Evolutionary conservation across 2,888 invertebrate species (phyloP).

Genomic region (Cactoblastis cactorum): DNA sequence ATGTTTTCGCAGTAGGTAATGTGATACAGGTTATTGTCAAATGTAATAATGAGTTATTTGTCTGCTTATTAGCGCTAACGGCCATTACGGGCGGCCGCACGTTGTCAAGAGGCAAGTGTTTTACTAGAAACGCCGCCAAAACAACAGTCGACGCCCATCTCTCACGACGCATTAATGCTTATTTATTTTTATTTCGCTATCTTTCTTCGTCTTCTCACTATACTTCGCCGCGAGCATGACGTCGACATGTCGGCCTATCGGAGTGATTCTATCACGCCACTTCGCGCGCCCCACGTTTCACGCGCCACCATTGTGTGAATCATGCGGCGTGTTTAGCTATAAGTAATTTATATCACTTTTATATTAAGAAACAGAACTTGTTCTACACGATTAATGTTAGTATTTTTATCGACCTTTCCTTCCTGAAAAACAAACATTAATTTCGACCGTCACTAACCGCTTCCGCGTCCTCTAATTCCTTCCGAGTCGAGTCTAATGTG

Average conservation of each 20-base stretch:
- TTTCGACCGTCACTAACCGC: slow-evolving; percentile 56
- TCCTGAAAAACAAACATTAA: slow-evolving; percentile 83
- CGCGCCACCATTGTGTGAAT: slow-evolving; percentile 46
- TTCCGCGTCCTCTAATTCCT: slow-evolving; percentile 51
- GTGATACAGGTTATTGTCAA: slow-evolving; percentile 18
- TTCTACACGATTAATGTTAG: slow-evolving; percentile 81
- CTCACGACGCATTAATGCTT: slow-evolving; percentile 79
- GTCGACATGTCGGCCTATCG: slow-evolving; percentile 46
- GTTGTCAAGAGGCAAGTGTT: slow-evolving; percentile 80
- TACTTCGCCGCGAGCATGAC: slow-evolving; percentile 48
- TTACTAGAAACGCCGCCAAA: slow-evolving; percentile 72
- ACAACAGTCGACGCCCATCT: slow-evolving; percentile 72
- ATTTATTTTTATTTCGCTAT: slow-evolving; percentile 68
- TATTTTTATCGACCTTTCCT: slow-evolving; percentile 91
- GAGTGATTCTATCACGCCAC: slow-evolving; percentile 34
- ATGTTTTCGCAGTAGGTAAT: no score
- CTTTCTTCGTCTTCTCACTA: slow-evolving; percentile 54
- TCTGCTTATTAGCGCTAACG: slow-evolving; percentile 76
- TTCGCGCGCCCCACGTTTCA: slow-evolving; percentile 44
- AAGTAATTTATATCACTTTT: slow-evolving; percentile 36
- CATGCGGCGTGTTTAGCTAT: slow-evolving; percentile 40
- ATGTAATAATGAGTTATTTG: slow-evolving; percentile 57
- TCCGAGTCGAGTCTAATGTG: slow-evolving; percentile 54
- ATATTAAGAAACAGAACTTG: slow-evolving; percentile 56
- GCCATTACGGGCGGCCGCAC: slow-evolving; percentile 77